phyloP scores from a whole-genome alignment of 2,113 vertebrate genomes.

The Empidonax alnorum region DNA sequence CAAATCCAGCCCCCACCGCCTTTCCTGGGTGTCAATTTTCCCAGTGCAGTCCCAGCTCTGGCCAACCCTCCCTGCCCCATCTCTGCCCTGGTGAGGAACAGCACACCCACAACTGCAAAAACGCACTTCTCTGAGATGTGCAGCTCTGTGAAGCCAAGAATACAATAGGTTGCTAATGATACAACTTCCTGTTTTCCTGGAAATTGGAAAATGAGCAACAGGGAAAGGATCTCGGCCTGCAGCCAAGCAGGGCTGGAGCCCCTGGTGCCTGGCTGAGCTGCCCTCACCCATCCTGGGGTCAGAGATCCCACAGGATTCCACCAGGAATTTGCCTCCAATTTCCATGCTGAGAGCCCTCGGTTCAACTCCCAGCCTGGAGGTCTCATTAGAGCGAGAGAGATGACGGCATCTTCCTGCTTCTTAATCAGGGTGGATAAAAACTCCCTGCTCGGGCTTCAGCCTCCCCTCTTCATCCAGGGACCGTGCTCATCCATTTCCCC shows the following conservation, averaged over 20 bases:
- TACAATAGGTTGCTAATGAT: not conserved
- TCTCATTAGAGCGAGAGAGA: not conserved
- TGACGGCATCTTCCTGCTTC: not conserved
- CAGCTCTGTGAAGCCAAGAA: not conserved
- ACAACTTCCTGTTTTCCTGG: not conserved
- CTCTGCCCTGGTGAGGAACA: not conserved
- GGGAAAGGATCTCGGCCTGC: not conserved
- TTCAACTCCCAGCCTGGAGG: not conserved
- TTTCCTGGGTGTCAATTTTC: not conserved
- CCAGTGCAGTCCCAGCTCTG: not conserved
- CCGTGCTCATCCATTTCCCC: not conserved
- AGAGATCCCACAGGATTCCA: not conserved
- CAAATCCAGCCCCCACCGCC: not conserved
- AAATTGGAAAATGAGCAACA: rapidly evolving
- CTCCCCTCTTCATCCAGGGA: not conserved
- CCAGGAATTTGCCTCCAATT: not conserved
- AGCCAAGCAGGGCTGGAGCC: not conserved
- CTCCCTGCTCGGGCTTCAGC: not conserved
- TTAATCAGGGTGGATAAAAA: not conserved
- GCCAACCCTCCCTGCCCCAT: not conserved
- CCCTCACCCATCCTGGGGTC: too few species aligned
- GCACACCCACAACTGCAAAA: not conserved
- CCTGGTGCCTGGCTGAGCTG: not conserved
- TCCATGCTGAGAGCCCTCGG: not conserved
- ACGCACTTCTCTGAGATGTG: not conserved